phyloP scores from a whole-genome alignment of 64 coral and sea anemone genomes.

The Montipora cactus region DNA sequence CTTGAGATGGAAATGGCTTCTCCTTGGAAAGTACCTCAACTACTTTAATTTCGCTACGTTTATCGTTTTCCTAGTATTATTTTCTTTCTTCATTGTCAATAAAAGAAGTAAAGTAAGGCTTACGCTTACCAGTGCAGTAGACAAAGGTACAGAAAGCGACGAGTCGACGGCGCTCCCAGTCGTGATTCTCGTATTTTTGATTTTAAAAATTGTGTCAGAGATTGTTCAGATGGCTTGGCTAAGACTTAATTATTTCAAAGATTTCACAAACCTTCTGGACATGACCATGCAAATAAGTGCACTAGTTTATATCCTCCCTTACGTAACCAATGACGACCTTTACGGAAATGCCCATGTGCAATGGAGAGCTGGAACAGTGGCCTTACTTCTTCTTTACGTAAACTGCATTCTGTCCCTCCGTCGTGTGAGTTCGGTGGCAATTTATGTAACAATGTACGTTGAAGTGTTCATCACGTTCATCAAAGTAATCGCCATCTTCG shows the following conservation, averaged over 20 bases:
- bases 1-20: conserved; percentile 77
- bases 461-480: conserved; percentile 78
- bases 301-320: conserved; percentile 59
- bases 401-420: conserved; percentile 63
- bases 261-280: conserved; percentile 76
- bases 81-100: conserved; percentile 73
- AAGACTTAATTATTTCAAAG: conserved; percentile 61
- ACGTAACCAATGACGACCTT: conserved; percentile 47
- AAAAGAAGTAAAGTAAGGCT: conserved; percentile 65
- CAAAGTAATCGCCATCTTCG: conserved; percentile 75
- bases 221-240: conserved; percentile 61
- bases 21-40: conserved; percentile 70
- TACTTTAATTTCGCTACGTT: conserved; percentile 65
- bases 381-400: conserved; percentile 63
- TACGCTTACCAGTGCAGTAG: conserved; percentile 3
- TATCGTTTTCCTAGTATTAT: conserved; percentile 65
- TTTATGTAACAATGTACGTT: conserved; percentile 91
- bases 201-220: conserved; percentile 50
- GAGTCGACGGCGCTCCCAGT: conserved; percentile 13
- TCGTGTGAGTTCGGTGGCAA: conserved; percentile 57
- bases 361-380: conserved; percentile 67
- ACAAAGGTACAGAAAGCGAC: conserved; percentile 11
- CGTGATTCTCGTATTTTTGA: conserved; percentile 29
- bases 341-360: conserved; percentile 45
- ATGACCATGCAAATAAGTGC: not conserved